These are phyloP conservation scores for Poeciliopsis occidentalis DNA, from an alignment of 2,113 vertebrate genomes.

Conservation along the genomic window DNA sequence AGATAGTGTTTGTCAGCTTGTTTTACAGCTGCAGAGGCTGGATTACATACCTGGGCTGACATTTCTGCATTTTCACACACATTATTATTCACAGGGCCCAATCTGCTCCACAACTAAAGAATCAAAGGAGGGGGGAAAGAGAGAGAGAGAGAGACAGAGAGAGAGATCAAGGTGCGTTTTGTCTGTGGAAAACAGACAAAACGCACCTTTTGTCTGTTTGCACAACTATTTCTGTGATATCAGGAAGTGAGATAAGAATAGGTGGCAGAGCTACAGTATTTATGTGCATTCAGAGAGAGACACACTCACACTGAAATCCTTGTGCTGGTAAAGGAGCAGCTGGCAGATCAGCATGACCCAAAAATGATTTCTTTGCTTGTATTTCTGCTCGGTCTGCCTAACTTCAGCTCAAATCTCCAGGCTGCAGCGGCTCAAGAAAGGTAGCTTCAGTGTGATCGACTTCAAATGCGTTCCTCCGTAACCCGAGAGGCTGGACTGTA, in stretches of 20 bases:
- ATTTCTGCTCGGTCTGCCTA: slow-evolving; percentile 27
- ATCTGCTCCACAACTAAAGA: slow-evolving; percentile 17
- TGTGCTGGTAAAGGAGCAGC: neutral
- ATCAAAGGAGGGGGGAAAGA: neutral
- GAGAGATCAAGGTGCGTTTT: slow-evolving; percentile 14
- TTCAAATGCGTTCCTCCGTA: slow-evolving; percentile 73
- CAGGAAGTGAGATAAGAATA: slow-evolving; percentile 60
- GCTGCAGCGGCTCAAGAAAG: slow-evolving; percentile 47
- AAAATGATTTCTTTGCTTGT: slow-evolving; percentile 23
- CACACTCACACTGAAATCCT: slow-evolving; percentile 27
- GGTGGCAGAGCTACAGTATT: slow-evolving; percentile 9
- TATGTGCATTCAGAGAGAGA: slow-evolving; percentile 21
- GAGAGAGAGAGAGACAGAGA: too few species aligned
- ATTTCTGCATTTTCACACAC: slow-evolving; percentile 9
- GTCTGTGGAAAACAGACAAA: slow-evolving; percentile 32
- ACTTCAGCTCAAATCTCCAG: slow-evolving; percentile 40
- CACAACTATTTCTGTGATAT: slow-evolving; percentile 30
- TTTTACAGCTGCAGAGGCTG: slow-evolving; percentile 28
- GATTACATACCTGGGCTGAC: slow-evolving; percentile 28
- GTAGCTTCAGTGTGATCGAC: slow-evolving; percentile 65
- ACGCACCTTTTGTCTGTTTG: slow-evolving; percentile 8
- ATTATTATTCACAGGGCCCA: slow-evolving; percentile 27
- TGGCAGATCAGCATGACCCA: slow-evolving; percentile 16
- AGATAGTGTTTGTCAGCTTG: slow-evolving; percentile 30
- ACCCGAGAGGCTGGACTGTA: slow-evolving; percentile 49